Evolutionary conservation across 1,140 invertebrate species (phyloP), one percentile per base, ranked within the genome.

Genomic region (Philopotamus ludificatus): DNA sequence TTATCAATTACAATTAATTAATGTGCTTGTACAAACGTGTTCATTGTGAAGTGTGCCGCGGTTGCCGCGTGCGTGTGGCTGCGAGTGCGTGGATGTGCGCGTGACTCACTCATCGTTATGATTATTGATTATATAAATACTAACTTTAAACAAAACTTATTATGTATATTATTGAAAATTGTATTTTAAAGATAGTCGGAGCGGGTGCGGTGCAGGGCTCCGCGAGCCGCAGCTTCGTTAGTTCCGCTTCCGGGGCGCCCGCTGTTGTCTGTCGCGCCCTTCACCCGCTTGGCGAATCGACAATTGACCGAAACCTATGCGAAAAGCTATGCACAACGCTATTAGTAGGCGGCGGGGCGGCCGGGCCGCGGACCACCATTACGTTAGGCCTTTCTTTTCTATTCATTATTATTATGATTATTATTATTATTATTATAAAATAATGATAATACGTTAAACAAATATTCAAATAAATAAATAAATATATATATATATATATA

Each of bases 371-470:
- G 28, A 44, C 60, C 63, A 63, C 68, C 63, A 66, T 70, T 64
- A 66, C 61, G 68, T 70, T 66, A 66, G 68, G 68, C 68, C 68
- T 70, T 66, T 70, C 64, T 70, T 70, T 70, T 57, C 28, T 4
- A 34, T n/a, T n/a, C n/a, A n/a, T n/a, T n/a, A n/a, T n/a, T n/a
- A n/a, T n/a, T n/a, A n/a, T n/a, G n/a, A n/a, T n/a, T n/a, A n/a
- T n/a, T n/a, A n/a, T n/a, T n/a, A n/a, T n/a, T n/a, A n/a, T n/a
- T n/a, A n/a, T n/a, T n/a, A n/a, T n/a, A n/a, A n/a, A n/a, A n/a
- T n/a, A n/a, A n/a, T n/a, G n/a, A n/a, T 65, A 66, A 59, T 62
- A 68, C 63, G 63, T 69, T 69, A 63, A 65, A 64, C 42, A 54
- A 26, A 54, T 20, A 54, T 20, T 26, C n/a, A n/a, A n/a, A n/a